Base-by-base conservation (phyloP, 2,888 invertebrate species). In the Eilema caniola region DNA sequence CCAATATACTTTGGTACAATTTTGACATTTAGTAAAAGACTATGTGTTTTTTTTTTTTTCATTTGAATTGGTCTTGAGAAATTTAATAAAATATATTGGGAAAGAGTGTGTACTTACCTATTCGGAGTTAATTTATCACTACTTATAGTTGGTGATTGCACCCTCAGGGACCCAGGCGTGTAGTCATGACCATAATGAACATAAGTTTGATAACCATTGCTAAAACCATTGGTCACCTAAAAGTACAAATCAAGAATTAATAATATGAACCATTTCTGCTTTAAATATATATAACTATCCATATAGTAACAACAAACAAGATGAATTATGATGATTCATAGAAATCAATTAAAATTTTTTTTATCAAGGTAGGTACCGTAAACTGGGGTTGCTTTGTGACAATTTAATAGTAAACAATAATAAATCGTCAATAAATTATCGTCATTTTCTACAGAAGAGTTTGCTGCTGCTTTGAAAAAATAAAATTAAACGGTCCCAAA, bases 151-250 rank as follows among this genome's bases (percentile, higher is more conserved):
- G 96, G 96, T 1, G 96, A 96, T 73, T 95, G 94, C 25, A 96
- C 96, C 63, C 96, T 93, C 16, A 96, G 90, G 66, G 97, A 96
- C 8, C 98, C 98, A 3, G 98, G 98, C 85, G 98, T 98, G 92
- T 98, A 98, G 90, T 98, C 98, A 47, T 98, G 96, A 11, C 97
- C 96, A 89, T 98, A 98, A 90, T 98, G 98, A 63, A 98, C 98
- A 90, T 98, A 98, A 0, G 98, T 98, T 75, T 98, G 97, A 90
- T 98, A 98, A 33, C 98, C 98, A 86, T 98, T 98, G 90, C 97
- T 97, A 91, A 97, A 98, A 84, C 98, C 97, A 70, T 97, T 72
- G 63, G 69, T 97, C 74, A 97, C 97, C 97, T 98, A 82, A 75
- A 80, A 75, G 20, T 31, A 64, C 8, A 25, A 47, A 25, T 24